Base-by-base conservation (phyloP, 2,888 invertebrate genomes). In the Hirtodrosophila cameraria region DNA sequence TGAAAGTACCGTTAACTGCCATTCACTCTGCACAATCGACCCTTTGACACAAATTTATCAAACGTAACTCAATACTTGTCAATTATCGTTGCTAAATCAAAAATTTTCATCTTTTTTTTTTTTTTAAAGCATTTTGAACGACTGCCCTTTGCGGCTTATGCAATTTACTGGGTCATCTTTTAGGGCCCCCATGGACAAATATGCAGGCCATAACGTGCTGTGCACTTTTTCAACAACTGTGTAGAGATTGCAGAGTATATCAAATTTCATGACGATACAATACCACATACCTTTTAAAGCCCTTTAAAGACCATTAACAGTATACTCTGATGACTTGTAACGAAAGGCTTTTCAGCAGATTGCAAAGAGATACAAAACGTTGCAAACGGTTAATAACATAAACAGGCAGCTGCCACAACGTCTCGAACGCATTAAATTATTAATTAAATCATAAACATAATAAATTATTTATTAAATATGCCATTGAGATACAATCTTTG, bases 301-400 rank as follows among this genome's bases (percentile, higher is more conserved):
- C 86, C 48, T 86, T 79, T 80, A 76, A 84, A 86, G 71, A 39
- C 77, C 81, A 80, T 85, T 82, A 83, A 60, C 72, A 58, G 38
- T 46, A 41, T 46, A 30, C 49, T 23, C 33, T 49, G 28, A n/a
- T n/a, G n/a, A n/a, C 15, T 55, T 38, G 38, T 49, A 52, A 76
- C 80, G 76, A 79, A 79, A 49, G 55, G 15, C 39, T 45, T 27
- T n/a, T 39, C 38, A 12, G 46, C 49, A 60, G 76, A 67, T 78
- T 38, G 48, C 57, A 63, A n/a, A n/a, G n/a, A 63, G 73, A 82
- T 83, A 78, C 30, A 33, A 50, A 41, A 25, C 35, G 27, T n/a
- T 53, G 53, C n/a, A 58, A 59, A 43, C 46, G 35, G 58, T 64
- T 41, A 67, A 64, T 50, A 71, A 30, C 48, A 71, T 71, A 45